Evolutionary conservation across 2,797 vertebrate species (phyloP), one percentile per base, ranked within the genome.

Genomic region (Xiphorhynchus erythropygius): DNA sequence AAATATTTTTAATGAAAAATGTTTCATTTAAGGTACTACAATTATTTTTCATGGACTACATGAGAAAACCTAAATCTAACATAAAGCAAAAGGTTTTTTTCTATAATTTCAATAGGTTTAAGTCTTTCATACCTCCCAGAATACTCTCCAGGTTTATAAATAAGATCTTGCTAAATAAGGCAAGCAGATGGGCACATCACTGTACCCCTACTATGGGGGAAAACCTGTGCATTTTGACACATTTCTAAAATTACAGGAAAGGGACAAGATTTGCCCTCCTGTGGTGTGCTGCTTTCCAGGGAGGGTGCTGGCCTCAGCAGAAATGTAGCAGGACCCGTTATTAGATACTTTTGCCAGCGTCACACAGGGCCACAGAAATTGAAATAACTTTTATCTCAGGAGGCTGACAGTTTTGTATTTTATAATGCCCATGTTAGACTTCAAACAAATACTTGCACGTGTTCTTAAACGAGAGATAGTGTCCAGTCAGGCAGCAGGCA

Each of bases 201-300:
- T 23, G 8, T 35, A 37, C 19, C 10, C 28, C 21, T n/a, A 5
- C 25, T 24, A 7, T 2, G 10, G 12, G 6, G 42, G 24, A 30
- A 78, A 52, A 15, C 18, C 8, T 47, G 10, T 27, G 37, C 4
- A 22, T 57, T 83, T 73, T 44, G 18, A 52, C 18, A 24, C 13
- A 5, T 47, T 74, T 78, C 53, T 69, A 27, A 67, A 76, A 37
- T 18, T 9, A 9, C 4, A 13, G 9, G 8, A 4, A 2, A 6
- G 5, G 1, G 4, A 1, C 11, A 57, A 50, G 44, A 64, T 37
- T 37, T 18, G 12, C 64, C 30, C 37, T 25, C 2, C 0, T 2
- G 3, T 39, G 46, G 25, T 16, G 21, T 27, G 50, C 57, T 35
- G 64, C 47, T 71, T 81, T 41, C 24, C 21, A 53, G 41, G 30